phyloP scores from a whole-genome alignment of 37 sponge, comb jelly and placozoan genomes.

The Crambe crambe region DNA sequence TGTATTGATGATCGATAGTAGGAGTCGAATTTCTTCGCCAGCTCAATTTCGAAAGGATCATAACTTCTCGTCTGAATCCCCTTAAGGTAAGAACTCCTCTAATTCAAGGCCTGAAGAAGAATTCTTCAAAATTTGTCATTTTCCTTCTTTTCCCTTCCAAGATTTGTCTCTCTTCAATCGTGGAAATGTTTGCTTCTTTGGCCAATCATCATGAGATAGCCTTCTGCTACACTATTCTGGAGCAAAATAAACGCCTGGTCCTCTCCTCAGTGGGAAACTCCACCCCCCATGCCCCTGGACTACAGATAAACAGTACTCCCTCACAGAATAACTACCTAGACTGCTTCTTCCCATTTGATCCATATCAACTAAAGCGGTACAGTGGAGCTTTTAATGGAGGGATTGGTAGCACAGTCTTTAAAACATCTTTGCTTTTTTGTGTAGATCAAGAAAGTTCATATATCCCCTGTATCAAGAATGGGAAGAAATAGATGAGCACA shows the following conservation, averaged over 20 bases:
- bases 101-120: too few species aligned
- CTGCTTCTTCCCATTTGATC: constrained; percentile 86
- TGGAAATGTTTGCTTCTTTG: constrained; percentile 74
- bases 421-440: not conserved
- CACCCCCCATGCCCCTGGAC: not conserved
- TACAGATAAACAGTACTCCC: not conserved
- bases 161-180: constrained; percentile 75
- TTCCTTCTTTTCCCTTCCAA: too few species aligned
- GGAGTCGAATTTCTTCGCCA: constrained; percentile 62
- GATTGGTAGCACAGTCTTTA: not conserved
- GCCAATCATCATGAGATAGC: constrained; percentile 72
- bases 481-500: constrained; percentile 26
- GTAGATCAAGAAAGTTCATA: constrained; percentile 45
- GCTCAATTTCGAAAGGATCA: constrained; percentile 70
- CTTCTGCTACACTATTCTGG: constrained; percentile 90
- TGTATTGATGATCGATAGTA: constrained; percentile 9
- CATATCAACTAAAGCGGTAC: constrained; percentile 73
- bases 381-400: too few species aligned
- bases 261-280: constrained; percentile 10
- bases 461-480: constrained; percentile 50
- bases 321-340: constrained; percentile 40
- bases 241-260: constrained; percentile 76
- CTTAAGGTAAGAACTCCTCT: constrained; percentile 56
- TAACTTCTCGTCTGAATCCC: constrained; percentile 78
- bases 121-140: too few species aligned